phyloP scores from a whole-genome alignment of 2,888 invertebrate genomes.

The Sarcophaga subvicina region DNA sequence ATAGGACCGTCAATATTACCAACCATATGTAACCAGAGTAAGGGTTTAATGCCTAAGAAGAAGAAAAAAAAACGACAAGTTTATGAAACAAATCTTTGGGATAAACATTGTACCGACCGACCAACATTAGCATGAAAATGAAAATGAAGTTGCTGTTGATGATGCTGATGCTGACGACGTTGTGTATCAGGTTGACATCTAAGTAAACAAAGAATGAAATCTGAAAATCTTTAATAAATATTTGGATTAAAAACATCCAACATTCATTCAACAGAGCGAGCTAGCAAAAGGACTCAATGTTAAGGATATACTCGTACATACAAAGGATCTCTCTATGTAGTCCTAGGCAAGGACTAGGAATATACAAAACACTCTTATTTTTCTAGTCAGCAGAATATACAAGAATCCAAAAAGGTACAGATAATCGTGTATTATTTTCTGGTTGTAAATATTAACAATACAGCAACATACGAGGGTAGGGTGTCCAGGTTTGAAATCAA shows the following conservation, averaged over 20 bases:
- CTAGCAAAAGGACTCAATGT: background rate
- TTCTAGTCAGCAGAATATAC: background rate
- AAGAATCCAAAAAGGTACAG: background rate
- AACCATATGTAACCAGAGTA: background rate
- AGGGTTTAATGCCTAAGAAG: slow-evolving; percentile 4
- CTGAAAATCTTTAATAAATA: slow-evolving; percentile 70
- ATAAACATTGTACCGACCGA: background rate
- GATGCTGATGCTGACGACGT: slow-evolving; percentile 34
- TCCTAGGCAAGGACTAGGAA: slow-evolving; percentile 34
- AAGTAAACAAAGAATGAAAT: slow-evolving; percentile 63
- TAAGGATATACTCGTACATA: background rate
- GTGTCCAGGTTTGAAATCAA: too few species aligned
- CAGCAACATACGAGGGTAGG: slow-evolving; percentile 23
- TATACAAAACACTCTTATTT: slow-evolving; percentile 43
- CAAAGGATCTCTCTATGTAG: background rate
- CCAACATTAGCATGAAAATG: background rate
- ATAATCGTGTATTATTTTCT: slow-evolving; percentile 47
- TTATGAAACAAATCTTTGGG: slow-evolving; percentile 24
- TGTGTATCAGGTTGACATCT: slow-evolving; percentile 46
- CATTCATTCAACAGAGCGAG: background rate
- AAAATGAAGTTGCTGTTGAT: slow-evolving; percentile 23
- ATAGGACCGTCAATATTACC: slow-evolving; percentile 4
- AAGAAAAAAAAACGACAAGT: slow-evolving; percentile 47
- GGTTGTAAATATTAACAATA: slow-evolving; percentile 55
- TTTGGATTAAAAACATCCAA: slow-evolving; percentile 55